Base-by-base conservation (phyloP, 2,113 vertebrate species). In the Gasterosteus aculeatus region DNA sequence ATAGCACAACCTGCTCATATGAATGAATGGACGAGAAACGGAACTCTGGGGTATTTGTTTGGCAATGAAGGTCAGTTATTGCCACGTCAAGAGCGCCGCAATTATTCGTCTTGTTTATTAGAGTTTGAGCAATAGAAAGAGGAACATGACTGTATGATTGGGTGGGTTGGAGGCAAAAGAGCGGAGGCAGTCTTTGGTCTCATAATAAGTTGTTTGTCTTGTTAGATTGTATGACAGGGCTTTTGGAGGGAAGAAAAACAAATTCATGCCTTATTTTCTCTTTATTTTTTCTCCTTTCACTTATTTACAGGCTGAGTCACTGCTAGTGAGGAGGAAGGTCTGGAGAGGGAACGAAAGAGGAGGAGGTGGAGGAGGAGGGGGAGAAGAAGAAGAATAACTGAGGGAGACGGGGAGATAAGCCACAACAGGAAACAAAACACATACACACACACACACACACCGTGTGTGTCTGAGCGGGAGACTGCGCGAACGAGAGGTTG, bases 271-370 rank as follows among this genome's bases (percentile, higher is more conserved):
- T 93, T 92, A 82, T 94, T 86, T 62, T 81, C 16, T 78, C 14
- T 84, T 91, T 94, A 2, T 78, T 93, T 86, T 94, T 81, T 94
- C 88, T 91, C 82, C 88, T 96, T 94, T 95, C 94, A 95, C 95
- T 96, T 96, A 91, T 91, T 96, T 96, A 92, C 93, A 98, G 97
- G 94, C 95, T 98, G 96, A 97, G 95, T 97, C 96, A 96, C 95
- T 95, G 84, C 92, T 95, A 92, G 93, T 95, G 95, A 95, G 92
- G 94, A 94, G 94, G 94, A 97, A 96, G 95, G 94, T 94, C 95
- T 92, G 93, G 95, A 94, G 92, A 94, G 93, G 88, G 92, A 94
- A 93, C 88, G 91, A 88, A 86, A 93, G 85, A 89, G 81, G 75
- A 81, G 77, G 87, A 87, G 86, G 89, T 77, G 88, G 78, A 69